Base-by-base conservation (phyloP, 2,113 vertebrate genomes). In the Carassius carassius region DNA sequence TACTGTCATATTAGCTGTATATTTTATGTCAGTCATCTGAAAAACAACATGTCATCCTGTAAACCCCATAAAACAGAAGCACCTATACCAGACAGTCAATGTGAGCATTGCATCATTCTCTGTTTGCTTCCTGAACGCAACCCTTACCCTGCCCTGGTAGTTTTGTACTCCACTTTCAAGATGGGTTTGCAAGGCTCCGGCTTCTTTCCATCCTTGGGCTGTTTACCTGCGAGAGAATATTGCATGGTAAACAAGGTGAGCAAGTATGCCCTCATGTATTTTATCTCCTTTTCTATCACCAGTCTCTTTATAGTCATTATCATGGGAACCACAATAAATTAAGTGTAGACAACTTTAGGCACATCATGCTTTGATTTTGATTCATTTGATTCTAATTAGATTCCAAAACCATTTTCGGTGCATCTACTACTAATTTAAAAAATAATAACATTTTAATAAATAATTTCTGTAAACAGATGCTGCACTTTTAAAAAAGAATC, bases 81-180 rank as follows among this genome's bases (percentile, higher is more conserved):
- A n/a, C 19, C 56, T n/a, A n/a, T n/a, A n/a, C 35, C 29, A 78
- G 21, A 81, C 13, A 47, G 11, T 67, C 78, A 67, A 32, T 12
- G 19, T 32, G 67, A 37, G 29, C 35, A 47, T 69, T 35, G 62
- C 41, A 67, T 67, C 62, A 51, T 81, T 62, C 44, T 76, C 25
- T 29, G 49, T 54, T 76, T 76, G 23, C 25, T 76, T 54, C 13
- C 70, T 73, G 5, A 47, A 73, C 47, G 21, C 70, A 47, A 73
- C 35, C 21, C 21, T 96, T 93, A 99, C 98, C 98, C 98, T 90
- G 95, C 92, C 93, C 95, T 95, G 62, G 97, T 96, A 74, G 98
- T 99, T 95, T 98, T 99, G 93, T 98, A 99, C 90, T 99, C 98
- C 95, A 99, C 98, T 92, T 99, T 99, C 88, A 99, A 94, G 86